A percentile compares a stretch with the other conserved stretches of the same genome.
These are phyloP conservation scores for Limnephilus rhombicus DNA, from an alignment of 2,888 invertebrate genomes.

Conservation along the genomic window DNA sequence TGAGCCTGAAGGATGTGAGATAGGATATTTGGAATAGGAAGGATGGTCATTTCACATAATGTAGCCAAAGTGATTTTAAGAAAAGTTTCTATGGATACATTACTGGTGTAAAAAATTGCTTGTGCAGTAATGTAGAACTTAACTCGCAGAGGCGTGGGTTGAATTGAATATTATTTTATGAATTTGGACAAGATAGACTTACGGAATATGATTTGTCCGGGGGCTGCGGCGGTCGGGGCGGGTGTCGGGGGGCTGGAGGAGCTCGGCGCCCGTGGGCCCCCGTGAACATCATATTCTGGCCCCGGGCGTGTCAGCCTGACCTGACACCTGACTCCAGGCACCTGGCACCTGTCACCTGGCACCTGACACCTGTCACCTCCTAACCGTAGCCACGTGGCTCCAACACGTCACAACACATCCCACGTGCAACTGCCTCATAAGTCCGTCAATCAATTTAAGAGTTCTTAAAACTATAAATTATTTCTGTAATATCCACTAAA, in stretches of 20 bases:
- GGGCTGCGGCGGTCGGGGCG: slow-evolving; percentile 69
- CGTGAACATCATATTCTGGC: slow-evolving; percentile 75
- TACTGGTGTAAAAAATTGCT: too few relatives aligned
- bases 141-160: background rate
- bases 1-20: too few relatives aligned
- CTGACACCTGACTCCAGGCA: background rate
- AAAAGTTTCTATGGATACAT: too few relatives aligned
- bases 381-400: slow-evolving; percentile 34
- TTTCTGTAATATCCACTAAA: background rate
- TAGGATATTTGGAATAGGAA: too few relatives aligned
- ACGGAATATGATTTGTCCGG: slow-evolving; percentile 65
- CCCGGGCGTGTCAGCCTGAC: background rate
- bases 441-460: background rate
- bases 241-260: slow-evolving; percentile 70
- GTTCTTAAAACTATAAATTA: background rate
- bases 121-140: too few relatives aligned
- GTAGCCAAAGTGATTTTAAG: too few relatives aligned
- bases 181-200: slow-evolving; percentile 10
- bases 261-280: slow-evolving; percentile 76
- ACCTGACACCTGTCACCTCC: slow-evolving; percentile 20
- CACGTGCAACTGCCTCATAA: background rate
- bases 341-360: background rate
- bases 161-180: background rate
- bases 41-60: too few relatives aligned
- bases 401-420: background rate